phyloP scores from a whole-genome alignment of 2,888 invertebrate genomes.

The Oligia strigilis region DNA sequence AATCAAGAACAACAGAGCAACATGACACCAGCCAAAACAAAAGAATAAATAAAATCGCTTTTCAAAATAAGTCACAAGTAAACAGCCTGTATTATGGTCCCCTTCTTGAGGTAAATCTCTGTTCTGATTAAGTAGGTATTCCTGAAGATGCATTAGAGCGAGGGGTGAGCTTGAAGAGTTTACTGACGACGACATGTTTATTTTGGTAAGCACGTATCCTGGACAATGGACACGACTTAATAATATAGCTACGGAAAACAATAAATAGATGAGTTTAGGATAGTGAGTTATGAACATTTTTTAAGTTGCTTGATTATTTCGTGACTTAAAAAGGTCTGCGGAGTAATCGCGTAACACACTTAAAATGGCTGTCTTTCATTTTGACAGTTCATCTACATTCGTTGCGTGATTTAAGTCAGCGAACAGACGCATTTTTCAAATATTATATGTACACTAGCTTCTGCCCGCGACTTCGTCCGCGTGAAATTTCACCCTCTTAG shows the following conservation, averaged over 20 bases:
- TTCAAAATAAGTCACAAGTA: slow-evolving; percentile 19
- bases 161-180: slow-evolving; percentile 66
- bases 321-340: background rate
- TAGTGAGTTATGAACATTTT: background rate
- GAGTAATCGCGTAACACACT: background rate
- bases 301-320: background rate
- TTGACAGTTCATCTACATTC: background rate
- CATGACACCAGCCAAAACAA: background rate
- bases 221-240: background rate
- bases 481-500: too few species aligned
- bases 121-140: slow-evolving; percentile 80
- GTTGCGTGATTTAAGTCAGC: background rate
- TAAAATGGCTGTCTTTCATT: background rate
- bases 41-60: background rate
- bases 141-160: slow-evolving; percentile 75
- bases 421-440: background rate
- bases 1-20: slow-evolving; percentile 1
- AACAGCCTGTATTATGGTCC: slow-evolving; percentile 60
- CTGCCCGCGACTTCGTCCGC: too few species aligned
- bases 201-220: slow-evolving; percentile 5
- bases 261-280: background rate
- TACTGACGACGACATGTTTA: slow-evolving; percentile 37
- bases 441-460: too few species aligned
- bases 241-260: background rate
- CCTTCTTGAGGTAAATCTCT: slow-evolving; percentile 77